Conservation (phyloP, 2,113 vertebrate species). For the Phalacrocorax pelagicus region DNA sequence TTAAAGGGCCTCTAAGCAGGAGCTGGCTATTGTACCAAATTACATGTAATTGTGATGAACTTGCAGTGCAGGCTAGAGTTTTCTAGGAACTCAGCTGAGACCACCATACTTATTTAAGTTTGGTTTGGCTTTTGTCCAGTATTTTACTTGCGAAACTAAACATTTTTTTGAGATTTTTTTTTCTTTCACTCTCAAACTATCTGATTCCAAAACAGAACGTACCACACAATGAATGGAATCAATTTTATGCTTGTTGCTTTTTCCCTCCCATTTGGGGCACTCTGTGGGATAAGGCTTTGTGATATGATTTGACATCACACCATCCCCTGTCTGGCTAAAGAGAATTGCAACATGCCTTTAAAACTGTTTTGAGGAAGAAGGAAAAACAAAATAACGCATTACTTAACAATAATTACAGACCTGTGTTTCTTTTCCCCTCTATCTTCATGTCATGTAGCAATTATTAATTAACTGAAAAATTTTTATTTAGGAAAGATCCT, state of each 20-base stretch:
- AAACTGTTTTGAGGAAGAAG: not conserved
- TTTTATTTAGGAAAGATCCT: not conserved
- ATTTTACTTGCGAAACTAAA: slow-evolving; percentile 58
- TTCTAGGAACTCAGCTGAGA: slow-evolving; percentile 65
- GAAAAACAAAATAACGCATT: not conserved
- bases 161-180: slow-evolving; percentile 21
- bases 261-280: not conserved
- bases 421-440: not conserved
- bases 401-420: not conserved
- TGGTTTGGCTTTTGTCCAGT: slow-evolving; percentile 62
- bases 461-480: not conserved
- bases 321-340: not conserved
- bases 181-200: slow-evolving; percentile 14
- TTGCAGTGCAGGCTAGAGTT: slow-evolving; percentile 55
- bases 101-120: slow-evolving; percentile 55
- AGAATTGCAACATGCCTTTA: not conserved
- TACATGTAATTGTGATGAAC: slow-evolving; percentile 69
- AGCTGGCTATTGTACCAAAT: slow-evolving; percentile 59
- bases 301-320: not conserved
- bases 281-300: not conserved
- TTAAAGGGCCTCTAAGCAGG: slow-evolving; percentile 32
- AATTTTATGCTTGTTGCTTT: slow-evolving; percentile 19
- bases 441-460: not conserved
- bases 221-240: slow-evolving; percentile 10
- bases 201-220: slow-evolving; percentile 24